Conservation (phyloP, 2,797 vertebrate species). For the Champsocephalus gunnari region DNA sequence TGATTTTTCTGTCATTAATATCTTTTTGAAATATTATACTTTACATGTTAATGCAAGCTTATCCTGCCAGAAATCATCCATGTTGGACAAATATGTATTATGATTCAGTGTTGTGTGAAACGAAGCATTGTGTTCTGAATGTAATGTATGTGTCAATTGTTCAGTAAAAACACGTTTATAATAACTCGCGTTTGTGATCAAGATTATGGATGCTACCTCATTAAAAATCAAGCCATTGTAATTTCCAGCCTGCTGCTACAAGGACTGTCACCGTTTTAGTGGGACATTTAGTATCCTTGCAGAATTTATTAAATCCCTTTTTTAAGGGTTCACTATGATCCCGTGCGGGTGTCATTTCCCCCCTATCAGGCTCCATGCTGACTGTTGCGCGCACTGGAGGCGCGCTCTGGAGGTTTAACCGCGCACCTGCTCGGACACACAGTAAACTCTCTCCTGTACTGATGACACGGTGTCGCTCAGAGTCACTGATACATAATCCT, state of each 20-base stretch:
- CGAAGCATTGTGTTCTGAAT: not conserved
- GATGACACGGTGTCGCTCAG: conserved; percentile 37
- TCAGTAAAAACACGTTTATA: conserved; percentile 15
- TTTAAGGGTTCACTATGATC: conserved; percentile 23
- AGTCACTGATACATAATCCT: conserved; percentile 60
- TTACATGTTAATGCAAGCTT: conserved; percentile 3
- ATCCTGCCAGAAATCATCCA: not conserved
- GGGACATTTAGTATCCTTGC: conserved; percentile 22
- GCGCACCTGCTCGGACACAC: conserved; percentile 67
- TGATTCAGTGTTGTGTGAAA: not conserved
- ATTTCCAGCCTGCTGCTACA: not conserved
- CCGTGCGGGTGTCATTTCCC: conserved; percentile 33
- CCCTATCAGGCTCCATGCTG: conserved; percentile 31
- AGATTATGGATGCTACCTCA: conserved; percentile 15
- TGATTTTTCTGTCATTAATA: conserved; percentile 1
- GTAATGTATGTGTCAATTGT: not conserved
- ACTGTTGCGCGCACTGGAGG: conserved; percentile 27
- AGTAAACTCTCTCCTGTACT: conserved; percentile 14
- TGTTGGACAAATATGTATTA: too few species aligned
- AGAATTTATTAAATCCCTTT: conserved; percentile 15
- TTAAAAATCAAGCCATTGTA: conserved; percentile 21
- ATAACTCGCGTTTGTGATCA: conserved; percentile 4
- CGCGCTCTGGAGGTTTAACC: conserved; percentile 23
- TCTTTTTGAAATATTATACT: conserved; percentile 3
- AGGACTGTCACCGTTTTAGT: conserved; percentile 4